Conservation (phyloP, 1,140 invertebrate genomes). For the Ips nitidus region DNA sequence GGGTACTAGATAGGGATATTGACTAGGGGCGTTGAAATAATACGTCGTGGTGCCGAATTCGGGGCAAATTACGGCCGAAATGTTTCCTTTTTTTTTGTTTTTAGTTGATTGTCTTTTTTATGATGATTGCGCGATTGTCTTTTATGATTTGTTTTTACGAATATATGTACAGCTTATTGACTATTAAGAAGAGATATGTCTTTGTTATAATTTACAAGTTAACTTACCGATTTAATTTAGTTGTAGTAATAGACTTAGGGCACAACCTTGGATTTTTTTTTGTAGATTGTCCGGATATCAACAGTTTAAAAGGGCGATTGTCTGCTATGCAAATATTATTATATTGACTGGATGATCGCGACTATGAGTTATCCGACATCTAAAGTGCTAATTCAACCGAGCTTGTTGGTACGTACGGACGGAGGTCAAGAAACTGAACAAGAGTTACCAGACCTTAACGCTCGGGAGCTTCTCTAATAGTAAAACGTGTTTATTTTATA, state of each 20-base stretch:
- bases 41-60: slow-evolving; percentile 51
- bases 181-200: not conserved
- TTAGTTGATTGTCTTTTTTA: slow-evolving; percentile 43
- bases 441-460: slow-evolving; percentile 22
- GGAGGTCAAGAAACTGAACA: slow-evolving; percentile 32
- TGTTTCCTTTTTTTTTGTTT: not conserved
- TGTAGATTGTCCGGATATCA: slow-evolving; percentile 23
- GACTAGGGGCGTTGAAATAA: slow-evolving; percentile 51
- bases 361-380: slow-evolving; percentile 23
- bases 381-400: slow-evolving; percentile 21
- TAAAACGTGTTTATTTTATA: slow-evolving; percentile 12
- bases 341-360: slow-evolving; percentile 28
- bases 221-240: too few species aligned
- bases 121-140: slow-evolving; percentile 6
- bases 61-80: slow-evolving; percentile 33
- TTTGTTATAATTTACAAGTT: not conserved
- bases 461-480: slow-evolving; percentile 15
- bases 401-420: slow-evolving; percentile 24
- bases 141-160: not conserved
- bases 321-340: slow-evolving; percentile 20
- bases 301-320: slow-evolving; percentile 20
- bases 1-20: slow-evolving; percentile 53
- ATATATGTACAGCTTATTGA: not conserved
- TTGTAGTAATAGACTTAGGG: slow-evolving; percentile 3
- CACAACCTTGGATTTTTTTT: slow-evolving; percentile 27